phyloP scores from a whole-genome alignment of 2,113 vertebrate species.

The Geococcyx californianus region DNA sequence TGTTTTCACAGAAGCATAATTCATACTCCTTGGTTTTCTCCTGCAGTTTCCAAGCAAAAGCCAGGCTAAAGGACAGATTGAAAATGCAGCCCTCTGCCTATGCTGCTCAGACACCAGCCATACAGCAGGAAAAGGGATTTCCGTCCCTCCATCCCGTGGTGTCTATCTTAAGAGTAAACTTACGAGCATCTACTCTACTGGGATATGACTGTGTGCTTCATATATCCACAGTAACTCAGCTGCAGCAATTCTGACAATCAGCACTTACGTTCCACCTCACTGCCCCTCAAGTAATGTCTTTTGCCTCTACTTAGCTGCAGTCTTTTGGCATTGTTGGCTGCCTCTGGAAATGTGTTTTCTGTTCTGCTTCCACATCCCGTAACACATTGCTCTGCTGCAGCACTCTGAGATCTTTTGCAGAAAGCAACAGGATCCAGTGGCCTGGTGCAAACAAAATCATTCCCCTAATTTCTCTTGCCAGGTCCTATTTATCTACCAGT shows the following conservation, averaged over 20 bases:
- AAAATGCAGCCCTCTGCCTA: not conserved
- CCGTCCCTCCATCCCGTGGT: not conserved
- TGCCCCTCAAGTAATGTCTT: not conserved
- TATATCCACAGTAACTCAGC: not conserved
- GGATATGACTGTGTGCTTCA: not conserved
- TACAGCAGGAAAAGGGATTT: not conserved
- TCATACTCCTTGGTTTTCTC: not conserved
- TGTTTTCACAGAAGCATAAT: not conserved
- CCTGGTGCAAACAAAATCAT: not conserved
- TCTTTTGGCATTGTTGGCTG: not conserved
- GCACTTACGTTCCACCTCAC: not conserved
- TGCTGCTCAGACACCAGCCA: not conserved
- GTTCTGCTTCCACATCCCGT: not conserved
- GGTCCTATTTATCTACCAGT: not conserved
- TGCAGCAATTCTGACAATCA: not conserved
- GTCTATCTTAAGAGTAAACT: not conserved
- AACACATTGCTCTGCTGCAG: not conserved
- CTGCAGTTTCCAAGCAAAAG: not conserved
- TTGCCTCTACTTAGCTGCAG: not conserved
- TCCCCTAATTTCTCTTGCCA: conserved; percentile 5
- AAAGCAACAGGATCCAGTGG: not conserved
- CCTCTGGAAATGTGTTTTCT: not conserved
- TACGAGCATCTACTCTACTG: not conserved
- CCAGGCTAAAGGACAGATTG: not conserved
- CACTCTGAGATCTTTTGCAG: not conserved